Base-by-base conservation (phyloP, 1,140 invertebrate genomes). In the Calephelis nemesis region DNA sequence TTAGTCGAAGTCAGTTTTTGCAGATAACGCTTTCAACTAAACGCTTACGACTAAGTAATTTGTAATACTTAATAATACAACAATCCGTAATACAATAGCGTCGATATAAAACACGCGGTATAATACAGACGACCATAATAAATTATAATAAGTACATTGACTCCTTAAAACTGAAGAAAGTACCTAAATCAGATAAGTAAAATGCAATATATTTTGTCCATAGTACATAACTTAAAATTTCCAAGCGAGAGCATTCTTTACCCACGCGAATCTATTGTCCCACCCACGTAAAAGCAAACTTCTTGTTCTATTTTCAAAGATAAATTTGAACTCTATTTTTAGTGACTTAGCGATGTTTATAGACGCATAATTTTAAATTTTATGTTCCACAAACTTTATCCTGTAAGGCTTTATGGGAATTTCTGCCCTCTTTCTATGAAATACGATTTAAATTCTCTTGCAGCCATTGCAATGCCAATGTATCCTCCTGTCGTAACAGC, bases 181-280 rank as follows among this genome's bases (percentile, higher is more conserved):
- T 30, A 30, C 30, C 45, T 47, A 15, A 63, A 63, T 45, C 40
- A 63, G 62, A 45, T 63, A 63, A 63, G 4, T 9, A 63, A 47
- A 63, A 40, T 40, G 30, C 62, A 30, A 63, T 60, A 9, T 60
- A 60, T 30, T 60, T 54, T 30, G 52, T 30, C 8, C 54, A 60
- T 60, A 11, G 30, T 7, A 39, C 11, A 60, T 60, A 60, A 60
- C 30, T 60, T 60, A 39, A 60, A 60, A 60, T 60, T 60, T 60
- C 54, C 5, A 60, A 60, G 19, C 19, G 30, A 60, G 54, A 60
- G 39, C 54, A 40, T 60, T 60, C 54, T 39, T 12, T 39, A 60
- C 54, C 54, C 54, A 60, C 54, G 54, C 54, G 54, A 60, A 60
- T 60, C 54, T 60, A 60, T 60, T 60, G 54, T 60, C 54, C 54